Conservation (phyloP, 2,113 vertebrate genomes). For the Typhlomys cinereus region DNA sequence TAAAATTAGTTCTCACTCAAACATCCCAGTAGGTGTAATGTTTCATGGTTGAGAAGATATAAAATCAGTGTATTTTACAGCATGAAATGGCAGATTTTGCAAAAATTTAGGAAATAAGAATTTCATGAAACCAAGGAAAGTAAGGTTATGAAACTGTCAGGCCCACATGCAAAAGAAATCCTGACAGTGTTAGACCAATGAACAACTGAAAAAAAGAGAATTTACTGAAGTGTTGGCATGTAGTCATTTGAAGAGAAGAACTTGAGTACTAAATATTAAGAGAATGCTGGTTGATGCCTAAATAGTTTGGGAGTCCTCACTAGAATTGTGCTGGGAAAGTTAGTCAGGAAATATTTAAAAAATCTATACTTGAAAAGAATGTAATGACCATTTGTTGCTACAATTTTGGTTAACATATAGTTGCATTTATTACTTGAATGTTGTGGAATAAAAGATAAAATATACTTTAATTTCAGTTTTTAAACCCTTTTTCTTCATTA, state of each 20-base stretch:
- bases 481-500: not conserved
- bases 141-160: slow-evolving; percentile 33
- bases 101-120: slow-evolving; percentile 35
- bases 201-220: not conserved
- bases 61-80: slow-evolving; percentile 51
- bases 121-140: slow-evolving; percentile 50
- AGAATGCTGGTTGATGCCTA: not conserved
- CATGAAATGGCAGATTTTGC: slow-evolving; percentile 59
- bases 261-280: slow-evolving; percentile 1
- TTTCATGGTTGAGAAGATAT: slow-evolving; percentile 42
- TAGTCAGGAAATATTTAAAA: slow-evolving; percentile 31
- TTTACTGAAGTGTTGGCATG: too few species aligned
- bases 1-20: slow-evolving; percentile 60
- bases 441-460: slow-evolving; percentile 48
- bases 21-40: slow-evolving; percentile 46
- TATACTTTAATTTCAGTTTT: slow-evolving; percentile 35
- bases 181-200: not conserved
- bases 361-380: not conserved
- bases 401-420: slow-evolving; percentile 25
- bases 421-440: slow-evolving; percentile 45
- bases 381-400: not conserved
- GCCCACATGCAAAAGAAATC: not conserved
- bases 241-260: not conserved
- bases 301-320: slow-evolving; percentile 27
- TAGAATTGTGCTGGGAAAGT: not conserved